Base-by-base conservation (phyloP, 2,888 invertebrate genomes). In the Helicoverpa assulta region DNA sequence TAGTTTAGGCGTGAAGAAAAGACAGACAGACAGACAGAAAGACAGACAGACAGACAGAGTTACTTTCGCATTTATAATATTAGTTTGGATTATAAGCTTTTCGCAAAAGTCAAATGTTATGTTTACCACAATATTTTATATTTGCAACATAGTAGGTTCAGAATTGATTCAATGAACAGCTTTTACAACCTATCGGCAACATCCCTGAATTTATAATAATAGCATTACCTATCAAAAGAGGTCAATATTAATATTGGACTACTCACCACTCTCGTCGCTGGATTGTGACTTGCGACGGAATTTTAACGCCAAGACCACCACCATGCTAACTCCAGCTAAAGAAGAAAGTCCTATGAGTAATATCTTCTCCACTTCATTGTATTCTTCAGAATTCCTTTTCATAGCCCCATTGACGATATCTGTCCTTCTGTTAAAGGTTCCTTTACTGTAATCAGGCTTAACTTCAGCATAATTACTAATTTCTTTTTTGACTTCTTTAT, bases 211-310 rank as follows among this genome's bases (percentile, higher is more conserved):
- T 21, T 21, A 21, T 2, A 16, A 7, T 2, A 16, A 7, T 2
- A 26, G 29, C 12, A 10, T 18, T 5, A 8, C 10, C 18, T 26
- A 10, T 12, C 5, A 29, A 54, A 2, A 33, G 8, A 0, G 16
- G 12, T 14, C 47, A 60, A 2, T 33, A 43, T 10, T 43, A 51
- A 5, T 5, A 18, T 51, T 29, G 2, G 21, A 58, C 54, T 29
- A 77, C 77, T 74, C 67, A 77, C 77, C 14, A 77, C 78, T 14
- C 4, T 40, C 40, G 0, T 12, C 12, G 60, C 74, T 74, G 14
- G 51, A 14, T 16, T 12, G 40, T 50, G 40, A 53, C 14, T 54
- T 60, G 2, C 29, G 16, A 18, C 51, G 74, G 8, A 29, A 4
- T 55, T 16, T 60, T 14, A 74, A n/a, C 0, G 12, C 50, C 0